Conservation (phyloP, 2,888 invertebrate genomes). For the Chloroclysta siterata region DNA sequence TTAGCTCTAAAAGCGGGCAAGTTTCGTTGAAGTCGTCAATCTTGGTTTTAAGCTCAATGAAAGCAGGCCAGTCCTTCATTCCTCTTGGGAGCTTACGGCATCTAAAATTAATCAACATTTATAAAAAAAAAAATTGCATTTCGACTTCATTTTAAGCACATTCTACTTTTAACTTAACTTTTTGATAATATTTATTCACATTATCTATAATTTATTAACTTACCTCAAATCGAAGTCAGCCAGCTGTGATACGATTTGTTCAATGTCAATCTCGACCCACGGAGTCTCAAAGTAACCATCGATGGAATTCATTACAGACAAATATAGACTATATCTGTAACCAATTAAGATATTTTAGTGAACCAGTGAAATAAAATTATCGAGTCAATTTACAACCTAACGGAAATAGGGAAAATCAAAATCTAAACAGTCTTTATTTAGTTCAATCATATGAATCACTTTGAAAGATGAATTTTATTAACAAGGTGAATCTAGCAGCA, state of each 20-base stretch:
- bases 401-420: too few species aligned
- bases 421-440: too few species aligned
- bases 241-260: constrained; percentile 91
- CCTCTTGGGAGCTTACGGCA: constrained; percentile 93
- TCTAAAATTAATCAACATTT: constrained; percentile 64
- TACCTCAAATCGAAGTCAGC: constrained; percentile 93
- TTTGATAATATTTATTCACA: too few species aligned
- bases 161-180: too few species aligned
- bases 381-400: neutral
- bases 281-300: constrained; percentile 94
- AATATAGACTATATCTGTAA: constrained; percentile 86
- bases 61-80: constrained; percentile 96
- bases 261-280: constrained; percentile 94
- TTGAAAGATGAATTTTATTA: too few species aligned
- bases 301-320: constrained; percentile 93
- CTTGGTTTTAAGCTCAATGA: constrained; percentile 92
- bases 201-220: constrained; percentile 2
- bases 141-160: too few species aligned
- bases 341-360: constrained; percentile 21
- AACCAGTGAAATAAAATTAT: neutral
- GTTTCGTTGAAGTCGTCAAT: constrained; percentile 96
- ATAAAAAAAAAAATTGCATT: neutral
- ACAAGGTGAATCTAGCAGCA: too few species aligned
- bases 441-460: too few species aligned
- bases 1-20: constrained; percentile 93